Base-by-base conservation (phyloP, 2,113 vertebrate species). In the Aegotheles bennettii region DNA sequence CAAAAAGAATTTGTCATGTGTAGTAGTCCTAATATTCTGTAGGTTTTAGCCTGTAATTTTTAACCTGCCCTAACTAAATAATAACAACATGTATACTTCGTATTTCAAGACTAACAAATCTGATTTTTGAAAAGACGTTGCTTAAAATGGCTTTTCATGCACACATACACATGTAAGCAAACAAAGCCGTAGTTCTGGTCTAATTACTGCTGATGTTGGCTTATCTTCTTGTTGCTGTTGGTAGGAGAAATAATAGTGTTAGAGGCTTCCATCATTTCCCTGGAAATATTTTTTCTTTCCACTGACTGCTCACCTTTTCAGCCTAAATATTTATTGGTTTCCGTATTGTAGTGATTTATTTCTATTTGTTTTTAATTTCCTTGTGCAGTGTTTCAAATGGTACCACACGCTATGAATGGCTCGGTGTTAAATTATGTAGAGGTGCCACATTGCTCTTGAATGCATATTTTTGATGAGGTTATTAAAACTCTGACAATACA, bases 321-420 rank as follows among this genome's bases (percentile, higher is more conserved):
- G 76, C 82, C 93, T 76, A 84, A 87, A 83, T 86, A 86, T 81
- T 90, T 91, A 92, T 90, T 77, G 94, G 60, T 94, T 92, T 94
- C 29, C 43, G 54, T 28, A 3, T 11, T 20, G 56, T 16, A 64
- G 81, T 95, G 90, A 96, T 97, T 94, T 89, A 93, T 95, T 94
- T 94, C 85, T 65, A 79, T 93, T 96, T 94, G 90, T 87, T 97
- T 97, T 97, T 95, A 91, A 95, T 91, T 96, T 96, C 88, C 86
- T 89, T 21, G 60, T 10, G 89, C 89, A 45, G 53, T 59, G 70
- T 93, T 96, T 94, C 95, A 95, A 80, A 87, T 25, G 31, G 87
- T 42, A 87, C 71, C 81, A 67, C 63, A 31, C 74, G 70, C 88
- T 78, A 20, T n/a, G 95, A 90, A 84, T 47, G 89, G 83, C 47